Base-by-base conservation (phyloP, 2,888 invertebrate species). In the Ochlodes sylvanus region DNA sequence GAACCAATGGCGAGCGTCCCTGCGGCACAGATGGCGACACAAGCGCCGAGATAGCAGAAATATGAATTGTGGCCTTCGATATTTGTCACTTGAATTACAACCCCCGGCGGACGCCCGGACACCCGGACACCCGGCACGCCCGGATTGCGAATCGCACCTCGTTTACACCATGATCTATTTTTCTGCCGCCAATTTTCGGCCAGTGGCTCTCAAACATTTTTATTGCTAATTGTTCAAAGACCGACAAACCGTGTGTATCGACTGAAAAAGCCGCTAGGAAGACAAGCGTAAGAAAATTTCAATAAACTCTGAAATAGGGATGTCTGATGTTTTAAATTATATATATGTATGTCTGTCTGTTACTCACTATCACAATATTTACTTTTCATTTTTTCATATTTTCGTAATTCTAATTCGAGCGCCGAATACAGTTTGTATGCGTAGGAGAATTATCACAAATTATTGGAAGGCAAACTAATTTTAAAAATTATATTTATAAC, bases 11-110 rank as follows among this genome's bases (percentile, higher is more conserved):
- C 90, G 81, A 77, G 77, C 80, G 81, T 86, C 89, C 90, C 90
- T 81, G 83, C 83, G 86, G 90, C 92, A 88, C 92, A 93, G 92
- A 93, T 92, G 92, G 92, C 88, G 90, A 83, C 90, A 86, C 87
- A 80, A 84, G 84, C 85, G 89, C 89, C 78, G 85, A 90, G 93
- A 93, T 92, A 92, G 92, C 92, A 90, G 81, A 92, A 92, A 93
- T 92, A 92, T 93, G 92, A 92, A 89, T 88, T 92, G 92, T 89
- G 83, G 88, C 89, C 79, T 90, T 90, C 92, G 93, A 94, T 94
- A 93, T 94, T 94, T 94, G 94, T 93, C 94, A 94, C 90, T 90
- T 92, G 92, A 94, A 88, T 92, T 93, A 93, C 87, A 87, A 89
- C 89, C 87, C 93, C 92, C 93, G 84, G 78, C 85, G 90, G 93